Base-by-base conservation (phyloP, 92 coral and sea anemone species). In the Bergia sp. region DNA sequence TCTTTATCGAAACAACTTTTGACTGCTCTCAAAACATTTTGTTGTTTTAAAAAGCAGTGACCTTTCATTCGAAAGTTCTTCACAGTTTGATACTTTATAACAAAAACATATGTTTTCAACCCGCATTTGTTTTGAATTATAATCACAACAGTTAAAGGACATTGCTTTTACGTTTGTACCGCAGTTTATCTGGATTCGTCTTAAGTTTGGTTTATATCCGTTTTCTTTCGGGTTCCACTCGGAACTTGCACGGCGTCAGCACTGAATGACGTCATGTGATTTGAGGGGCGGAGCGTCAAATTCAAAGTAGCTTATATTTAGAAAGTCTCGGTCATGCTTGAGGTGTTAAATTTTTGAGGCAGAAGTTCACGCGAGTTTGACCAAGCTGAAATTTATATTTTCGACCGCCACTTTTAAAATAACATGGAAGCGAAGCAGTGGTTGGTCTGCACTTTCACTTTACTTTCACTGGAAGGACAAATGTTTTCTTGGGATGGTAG, bases 401-500 rank as follows among this genome's bases (percentile, higher is more conserved):
- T 36, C 66, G 39, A 36, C 1, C 36, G 29, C 38, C 7, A 37
- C 66, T 80, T 0, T 29, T 29, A 29, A 29, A 74, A 76, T 57
- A 80, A 39, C 71, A 80, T 80, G 85, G 85, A 57, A 1, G 44
- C 13, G 10, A 80, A 20, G 49, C 69, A 57, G 11, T 80, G 85
- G 85, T n/a, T 57, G 44, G n/a, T 80, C 3, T 53, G 4, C n/a
- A 39, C 85, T 36, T 36, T 37, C 43, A 44, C 45, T 53, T 18
- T 80, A 53, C 72, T 80, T 80, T 80, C 49, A 37, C 69, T 61
- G 3, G 85, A 37, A 61, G 85, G 69, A 36, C n/a, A 57, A 15
- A 4, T 80, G 8, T 36, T 40, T 53, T 12, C 85, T 57, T 80
- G 38, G 85, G 71, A 0, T 8, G 43, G 69, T n/a, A 20, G 4